Evolutionary conservation across 2,113 vertebrate genomes (phyloP).

Genomic region (Oreochromis aureus): DNA sequence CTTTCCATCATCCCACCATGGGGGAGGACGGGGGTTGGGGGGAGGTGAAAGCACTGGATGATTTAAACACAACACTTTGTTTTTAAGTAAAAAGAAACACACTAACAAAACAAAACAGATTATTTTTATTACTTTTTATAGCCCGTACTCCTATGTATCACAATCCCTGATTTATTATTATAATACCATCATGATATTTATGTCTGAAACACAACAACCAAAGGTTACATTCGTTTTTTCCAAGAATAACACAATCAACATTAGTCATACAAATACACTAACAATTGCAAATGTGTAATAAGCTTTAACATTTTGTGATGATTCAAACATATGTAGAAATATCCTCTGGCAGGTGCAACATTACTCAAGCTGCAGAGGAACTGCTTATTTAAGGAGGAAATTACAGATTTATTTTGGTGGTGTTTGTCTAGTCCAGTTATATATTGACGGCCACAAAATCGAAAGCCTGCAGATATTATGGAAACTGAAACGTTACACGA

Average conservation of each 20-base stretch:
- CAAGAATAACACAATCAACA: background rate
- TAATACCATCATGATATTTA: background rate
- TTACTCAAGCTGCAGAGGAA: background rate
- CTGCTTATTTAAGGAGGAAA: background rate
- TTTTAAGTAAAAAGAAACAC: background rate
- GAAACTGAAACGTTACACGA: accelerated
- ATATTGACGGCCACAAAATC: background rate
- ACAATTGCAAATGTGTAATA: background rate
- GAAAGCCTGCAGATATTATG: background rate
- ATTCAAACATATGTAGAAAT: background rate
- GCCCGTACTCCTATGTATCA: background rate
- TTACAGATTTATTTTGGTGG: background rate
- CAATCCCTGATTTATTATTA: background rate
- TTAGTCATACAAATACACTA: background rate
- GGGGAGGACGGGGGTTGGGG: accelerated
- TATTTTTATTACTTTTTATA: background rate
- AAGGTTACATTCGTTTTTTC: background rate
- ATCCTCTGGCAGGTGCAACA: background rate
- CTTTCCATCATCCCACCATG: background rate
- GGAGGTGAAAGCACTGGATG: background rate
- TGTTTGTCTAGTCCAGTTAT: background rate
- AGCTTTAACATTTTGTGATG: background rate
- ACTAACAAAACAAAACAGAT: background rate
- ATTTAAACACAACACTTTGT: background rate
- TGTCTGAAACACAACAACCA: background rate